Conservation (phyloP, 2,797 vertebrate genomes). For the Gadopsis bispinosus region DNA sequence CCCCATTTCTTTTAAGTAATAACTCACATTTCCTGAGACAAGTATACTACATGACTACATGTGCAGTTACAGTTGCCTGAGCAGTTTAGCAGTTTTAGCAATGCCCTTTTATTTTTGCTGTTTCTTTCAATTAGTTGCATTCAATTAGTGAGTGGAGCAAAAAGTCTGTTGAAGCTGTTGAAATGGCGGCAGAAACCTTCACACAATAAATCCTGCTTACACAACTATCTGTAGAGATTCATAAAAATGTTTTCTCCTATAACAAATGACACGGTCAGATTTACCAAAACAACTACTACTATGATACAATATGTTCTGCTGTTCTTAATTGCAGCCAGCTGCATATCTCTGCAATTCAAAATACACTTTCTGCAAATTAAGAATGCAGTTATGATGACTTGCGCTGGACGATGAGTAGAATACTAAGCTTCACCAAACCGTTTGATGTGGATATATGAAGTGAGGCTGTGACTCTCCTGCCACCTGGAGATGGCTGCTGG, state of each 20-base stretch:
- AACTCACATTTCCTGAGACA: not conserved
- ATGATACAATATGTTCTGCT: not conserved
- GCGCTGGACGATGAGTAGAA: not conserved
- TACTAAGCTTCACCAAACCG: not conserved
- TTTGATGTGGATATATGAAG: not conserved
- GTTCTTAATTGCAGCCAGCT: not conserved
- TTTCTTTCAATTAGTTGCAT: conserved; percentile 4
- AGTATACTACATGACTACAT: too few relatives aligned
- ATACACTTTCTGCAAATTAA: not conserved
- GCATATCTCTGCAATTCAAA: not conserved
- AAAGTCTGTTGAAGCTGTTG: not conserved
- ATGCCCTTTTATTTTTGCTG: not conserved
- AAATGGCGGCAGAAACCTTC: not conserved
- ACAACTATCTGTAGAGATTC: not conserved
- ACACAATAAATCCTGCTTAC: conserved; percentile 3
- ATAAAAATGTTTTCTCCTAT: not conserved
- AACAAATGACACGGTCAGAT: not conserved
- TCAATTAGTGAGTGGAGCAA: not conserved
- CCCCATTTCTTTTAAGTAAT: not conserved
- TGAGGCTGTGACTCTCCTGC: not conserved
- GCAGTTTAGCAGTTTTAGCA: not conserved
- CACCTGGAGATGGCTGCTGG: not conserved
- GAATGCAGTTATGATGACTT: not conserved
- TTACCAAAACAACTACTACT: not conserved
- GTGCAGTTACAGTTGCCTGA: not conserved